Evolutionary conservation across 2,888 invertebrate species (phyloP).

Genomic region (Teleiodes luculella): DNA sequence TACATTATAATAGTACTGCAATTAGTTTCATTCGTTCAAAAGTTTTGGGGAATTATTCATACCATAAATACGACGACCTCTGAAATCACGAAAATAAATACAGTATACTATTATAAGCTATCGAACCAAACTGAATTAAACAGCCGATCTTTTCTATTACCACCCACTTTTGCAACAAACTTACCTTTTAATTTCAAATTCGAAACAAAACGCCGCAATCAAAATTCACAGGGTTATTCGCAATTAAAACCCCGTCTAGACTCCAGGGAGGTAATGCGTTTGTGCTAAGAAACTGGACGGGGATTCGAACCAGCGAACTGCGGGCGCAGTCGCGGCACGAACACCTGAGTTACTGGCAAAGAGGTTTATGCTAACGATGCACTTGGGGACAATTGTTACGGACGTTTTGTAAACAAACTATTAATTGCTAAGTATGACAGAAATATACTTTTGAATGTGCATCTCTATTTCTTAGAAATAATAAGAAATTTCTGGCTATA

Average conservation of each 20-base stretch:
- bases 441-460: too few relatives aligned
- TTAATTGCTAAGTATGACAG: too few relatives aligned
- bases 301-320: constrained; percentile 40
- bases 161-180: neutral
- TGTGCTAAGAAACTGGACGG: constrained; percentile 36
- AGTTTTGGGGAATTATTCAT: too few relatives aligned
- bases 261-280: constrained; percentile 28
- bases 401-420: constrained; percentile 24
- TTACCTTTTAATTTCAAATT: constrained; percentile 9
- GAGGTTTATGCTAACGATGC: constrained; percentile 43
- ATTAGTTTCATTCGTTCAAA: too few relatives aligned
- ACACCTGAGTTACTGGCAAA: constrained; percentile 59
- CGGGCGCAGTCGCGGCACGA: constrained; percentile 51
- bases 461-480: too few relatives aligned
- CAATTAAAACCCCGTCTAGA: constrained; percentile 4
- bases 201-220: neutral
- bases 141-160: too few relatives aligned
- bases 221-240: neutral
- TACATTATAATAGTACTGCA: too few relatives aligned
- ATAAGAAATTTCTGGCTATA: too few relatives aligned
- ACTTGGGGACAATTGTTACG: constrained; percentile 18
- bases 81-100: too few relatives aligned
- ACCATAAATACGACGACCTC: too few relatives aligned
- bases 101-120: too few relatives aligned
- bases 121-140: too few relatives aligned